phyloP scores from a whole-genome alignment of 2,797 vertebrate genomes.

The Chromis chromis region DNA sequence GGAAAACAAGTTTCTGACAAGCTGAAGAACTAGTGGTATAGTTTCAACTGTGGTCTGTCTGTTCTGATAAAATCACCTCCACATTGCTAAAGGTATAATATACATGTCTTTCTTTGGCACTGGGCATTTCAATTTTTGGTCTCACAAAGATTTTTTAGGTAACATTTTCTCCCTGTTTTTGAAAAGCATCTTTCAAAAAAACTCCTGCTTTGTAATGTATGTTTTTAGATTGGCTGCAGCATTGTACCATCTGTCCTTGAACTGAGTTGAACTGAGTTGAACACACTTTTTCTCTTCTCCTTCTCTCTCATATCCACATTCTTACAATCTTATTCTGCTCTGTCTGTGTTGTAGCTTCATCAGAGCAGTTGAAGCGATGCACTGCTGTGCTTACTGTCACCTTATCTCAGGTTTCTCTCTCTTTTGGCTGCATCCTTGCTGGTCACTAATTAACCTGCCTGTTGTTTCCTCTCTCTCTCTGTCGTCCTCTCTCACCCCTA shows the following conservation, averaged over 20 bases:
- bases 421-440: constrained; percentile 48
- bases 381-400: constrained; percentile 52
- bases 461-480: constrained; percentile 38
- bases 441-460: constrained; percentile 56
- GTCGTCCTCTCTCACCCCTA: constrained; percentile 4
- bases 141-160: too few species aligned
- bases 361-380: constrained; percentile 19
- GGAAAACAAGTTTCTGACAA: constrained; percentile 9
- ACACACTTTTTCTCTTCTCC: not conserved
- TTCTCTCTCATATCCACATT: constrained; percentile 4
- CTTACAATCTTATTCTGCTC: constrained; percentile 21
- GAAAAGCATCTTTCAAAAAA: not conserved
- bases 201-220: not conserved
- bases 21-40: not conserved
- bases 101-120: not conserved
- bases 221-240: not conserved
- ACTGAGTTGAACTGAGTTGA: not conserved
- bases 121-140: not conserved
- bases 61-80: not conserved
- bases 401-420: constrained; percentile 41
- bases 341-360: constrained; percentile 20
- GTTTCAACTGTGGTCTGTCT: constrained; percentile 7
- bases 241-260: not conserved
- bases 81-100: not conserved
- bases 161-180: not conserved